Base-by-base conservation (phyloP, 2,797 vertebrate species). In the Leontocebus nigricollis region DNA sequence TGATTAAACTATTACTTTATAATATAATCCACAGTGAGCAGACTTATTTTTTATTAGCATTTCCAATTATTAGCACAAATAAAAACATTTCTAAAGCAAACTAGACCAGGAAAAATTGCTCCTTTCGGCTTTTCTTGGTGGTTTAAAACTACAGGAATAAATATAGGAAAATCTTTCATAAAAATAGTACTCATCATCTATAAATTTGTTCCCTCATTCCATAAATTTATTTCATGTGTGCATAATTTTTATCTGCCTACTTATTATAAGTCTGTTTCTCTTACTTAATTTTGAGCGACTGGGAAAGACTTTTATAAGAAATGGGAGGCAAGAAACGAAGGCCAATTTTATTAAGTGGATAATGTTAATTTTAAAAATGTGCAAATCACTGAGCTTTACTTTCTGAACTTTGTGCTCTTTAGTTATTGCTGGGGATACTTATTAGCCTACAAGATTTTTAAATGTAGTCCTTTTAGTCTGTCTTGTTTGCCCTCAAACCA, bases 71-170 rank as follows among this genome's bases (percentile, higher is more conserved):
- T 83, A 33, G 41, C 90, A 95, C 55, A 83, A 72, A 88, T 15
- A 84, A 82, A 94, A 80, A 81, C n/a, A 90, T 84, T 94, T 87
- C 48, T 90, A 70, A 94, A 88, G 46, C 50, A 90, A 88, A 93
- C 0, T 64, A 39, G 22, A 95, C 30, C 10, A 73, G 27, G 26
- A 41, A 79, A 76, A 30, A 12, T n/a, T 46, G 44, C 14, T 61
- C 46, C 55, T 91, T 94, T 76, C 26, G 10, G 57, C 17, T 94
- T 88, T 95, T 96, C 46, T 77, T 87, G 64, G 44, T 30, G 73
- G 52, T 24, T 84, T 64, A 90, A 44, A 95, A 95, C 89, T 50
- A 22, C 2, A 39, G 52, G 33, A 88, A 76, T 73, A 52, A 27
- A 93, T 55, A 86, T 4, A 36, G 44, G 11, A 44, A 87, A 82